Percentiles rank a stretch among this genome's conserved stretches.
Conservation (phyloP, 1,140 invertebrate species). For the Chionoecetes opilio region DNA sequence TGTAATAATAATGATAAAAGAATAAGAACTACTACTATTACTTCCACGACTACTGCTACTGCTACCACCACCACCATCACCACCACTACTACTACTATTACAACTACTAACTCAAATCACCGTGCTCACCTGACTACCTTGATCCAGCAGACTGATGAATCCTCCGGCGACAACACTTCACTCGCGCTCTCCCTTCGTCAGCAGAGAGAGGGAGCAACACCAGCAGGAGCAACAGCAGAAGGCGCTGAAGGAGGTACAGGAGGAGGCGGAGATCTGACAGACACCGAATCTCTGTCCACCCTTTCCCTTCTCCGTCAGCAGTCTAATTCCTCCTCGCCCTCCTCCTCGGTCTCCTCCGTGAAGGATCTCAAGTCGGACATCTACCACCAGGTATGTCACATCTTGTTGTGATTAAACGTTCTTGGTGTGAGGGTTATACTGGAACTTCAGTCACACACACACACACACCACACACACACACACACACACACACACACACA, state of each 20-base stretch:
- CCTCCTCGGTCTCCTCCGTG: conserved; percentile 71
- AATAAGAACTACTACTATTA: too few species aligned
- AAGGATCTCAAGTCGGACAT: conserved; percentile 77
- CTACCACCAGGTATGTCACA: conserved; percentile 73
- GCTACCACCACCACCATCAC: not conserved
- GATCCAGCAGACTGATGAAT: conserved; percentile 30
- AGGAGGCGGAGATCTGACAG: conserved; percentile 51
- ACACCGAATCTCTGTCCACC: conserved; percentile 70
- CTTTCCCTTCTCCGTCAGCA: conserved; percentile 69
- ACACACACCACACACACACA: too few species aligned
- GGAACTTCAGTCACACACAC: not conserved
- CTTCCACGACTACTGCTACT: not conserved
- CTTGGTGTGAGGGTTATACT: too few species aligned
- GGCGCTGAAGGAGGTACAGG: not conserved
- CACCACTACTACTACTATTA: conserved; percentile 2
- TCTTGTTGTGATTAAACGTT: too few species aligned
- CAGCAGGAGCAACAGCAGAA: not conserved
- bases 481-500: too few species aligned
- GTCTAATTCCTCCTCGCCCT: conserved; percentile 73
- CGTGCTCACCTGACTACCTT: not conserved
- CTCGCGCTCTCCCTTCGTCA: conserved; percentile 5
- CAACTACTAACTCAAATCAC: not conserved
- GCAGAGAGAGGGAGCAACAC: not conserved
- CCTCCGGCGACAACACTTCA: conserved; percentile 23
- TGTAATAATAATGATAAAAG: not conserved